phyloP scores from a whole-genome alignment of 2,113 vertebrate genomes.

The Chauna torquata region DNA sequence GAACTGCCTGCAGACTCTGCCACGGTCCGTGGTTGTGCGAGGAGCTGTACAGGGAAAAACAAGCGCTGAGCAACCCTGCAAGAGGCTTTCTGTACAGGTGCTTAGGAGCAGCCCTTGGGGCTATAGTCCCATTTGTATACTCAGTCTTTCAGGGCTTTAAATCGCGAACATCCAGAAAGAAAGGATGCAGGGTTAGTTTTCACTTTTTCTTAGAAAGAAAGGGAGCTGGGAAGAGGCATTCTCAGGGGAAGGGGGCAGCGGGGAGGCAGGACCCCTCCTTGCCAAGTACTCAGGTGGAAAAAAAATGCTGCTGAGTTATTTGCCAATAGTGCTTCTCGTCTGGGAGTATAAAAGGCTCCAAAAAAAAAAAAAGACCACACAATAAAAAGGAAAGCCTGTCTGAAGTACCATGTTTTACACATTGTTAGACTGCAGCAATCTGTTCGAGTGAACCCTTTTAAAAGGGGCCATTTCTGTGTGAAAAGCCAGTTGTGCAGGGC shows the following conservation, averaged over 20 bases:
- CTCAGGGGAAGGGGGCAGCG: background rate
- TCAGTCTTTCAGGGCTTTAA: background rate
- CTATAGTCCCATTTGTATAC: background rate
- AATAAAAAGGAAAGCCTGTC: conserved; percentile 28
- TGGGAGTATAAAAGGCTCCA: background rate
- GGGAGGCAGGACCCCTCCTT: background rate
- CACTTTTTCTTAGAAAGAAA: background rate
- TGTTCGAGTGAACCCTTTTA: conserved; percentile 47
- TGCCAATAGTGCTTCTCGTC: conserved; percentile 1
- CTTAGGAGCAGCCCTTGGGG: background rate
- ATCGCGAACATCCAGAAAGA: background rate
- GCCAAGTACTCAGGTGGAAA: background rate
- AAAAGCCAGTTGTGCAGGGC: conserved; percentile 68
- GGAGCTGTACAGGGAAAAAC: background rate
- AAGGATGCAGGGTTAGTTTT: background rate
- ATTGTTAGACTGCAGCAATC: background rate
- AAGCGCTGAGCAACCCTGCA: fast-evolving
- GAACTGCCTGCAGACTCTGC: too few species aligned
- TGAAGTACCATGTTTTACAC: conserved; percentile 45
- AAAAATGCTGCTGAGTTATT: background rate
- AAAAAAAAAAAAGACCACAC: background rate
- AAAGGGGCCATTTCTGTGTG: conserved; percentile 59
- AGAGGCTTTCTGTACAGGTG: background rate
- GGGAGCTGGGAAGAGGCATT: background rate
- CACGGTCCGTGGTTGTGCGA: fast-evolving